Percentiles rank a stretch among this genome's conserved stretches.
phyloP scores from a whole-genome alignment of 2,113 vertebrate species.

The Prinia subflava region DNA sequence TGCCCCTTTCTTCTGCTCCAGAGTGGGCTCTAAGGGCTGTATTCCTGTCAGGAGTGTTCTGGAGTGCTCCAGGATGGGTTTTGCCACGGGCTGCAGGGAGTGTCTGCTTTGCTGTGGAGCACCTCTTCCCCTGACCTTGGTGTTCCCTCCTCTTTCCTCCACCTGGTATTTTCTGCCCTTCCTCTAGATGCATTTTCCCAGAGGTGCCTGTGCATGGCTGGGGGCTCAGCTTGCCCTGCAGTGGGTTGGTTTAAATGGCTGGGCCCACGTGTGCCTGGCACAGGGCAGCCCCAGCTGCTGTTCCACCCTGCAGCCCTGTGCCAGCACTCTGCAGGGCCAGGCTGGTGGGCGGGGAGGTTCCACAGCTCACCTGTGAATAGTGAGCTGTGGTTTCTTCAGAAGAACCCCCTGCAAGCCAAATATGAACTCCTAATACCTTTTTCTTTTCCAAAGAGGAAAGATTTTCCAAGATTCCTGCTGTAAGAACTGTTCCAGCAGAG shows the following conservation, averaged over 20 bases:
- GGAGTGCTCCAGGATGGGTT: not conserved
- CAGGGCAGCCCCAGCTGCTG: accelerated
- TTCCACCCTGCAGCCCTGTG: accelerated
- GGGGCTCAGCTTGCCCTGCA: not conserved
- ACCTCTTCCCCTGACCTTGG: not conserved
- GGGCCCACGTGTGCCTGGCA: accelerated
- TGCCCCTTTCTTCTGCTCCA: not conserved
- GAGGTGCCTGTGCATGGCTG: accelerated
- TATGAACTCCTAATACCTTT: not conserved
- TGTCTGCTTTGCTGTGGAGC: not conserved
- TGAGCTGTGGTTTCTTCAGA: not conserved
- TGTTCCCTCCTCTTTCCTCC: not conserved
- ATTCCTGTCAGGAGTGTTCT: not conserved
- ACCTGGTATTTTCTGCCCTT: not conserved
- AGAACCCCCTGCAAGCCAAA: not conserved
- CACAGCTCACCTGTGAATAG: not conserved
- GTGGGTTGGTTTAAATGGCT: not conserved
- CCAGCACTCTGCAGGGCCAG: not conserved
- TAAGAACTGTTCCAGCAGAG: conserved; percentile 8
- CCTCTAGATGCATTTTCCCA: not conserved
- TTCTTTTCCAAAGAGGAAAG: not conserved
- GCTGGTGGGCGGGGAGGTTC: accelerated
- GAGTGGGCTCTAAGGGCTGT: not conserved
- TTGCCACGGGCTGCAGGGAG: not conserved
- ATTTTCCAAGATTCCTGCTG: not conserved